Conservation (phyloP, 2,888 invertebrate species). For the Napeogenes inachia region DNA sequence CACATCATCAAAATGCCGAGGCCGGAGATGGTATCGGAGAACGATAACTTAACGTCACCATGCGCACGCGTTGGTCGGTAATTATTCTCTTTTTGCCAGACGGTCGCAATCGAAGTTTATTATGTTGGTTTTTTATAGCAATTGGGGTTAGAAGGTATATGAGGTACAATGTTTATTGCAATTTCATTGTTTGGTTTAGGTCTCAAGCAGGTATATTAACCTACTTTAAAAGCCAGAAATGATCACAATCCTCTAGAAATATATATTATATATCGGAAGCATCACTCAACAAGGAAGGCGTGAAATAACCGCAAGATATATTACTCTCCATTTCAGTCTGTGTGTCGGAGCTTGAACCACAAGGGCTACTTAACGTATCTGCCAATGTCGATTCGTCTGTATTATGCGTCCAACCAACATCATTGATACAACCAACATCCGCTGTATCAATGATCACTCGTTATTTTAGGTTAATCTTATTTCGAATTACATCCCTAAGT, state of each 20-base stretch:
- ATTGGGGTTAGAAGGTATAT: constrained; percentile 24
- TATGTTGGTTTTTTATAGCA: constrained; percentile 13
- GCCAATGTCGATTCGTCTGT: constrained; percentile 21
- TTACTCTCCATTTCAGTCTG: constrained; percentile 27
- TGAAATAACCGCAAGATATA: constrained; percentile 15
- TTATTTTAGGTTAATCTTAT: constrained; percentile 19
- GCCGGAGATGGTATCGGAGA: constrained; percentile 28
- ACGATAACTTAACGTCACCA: constrained; percentile 26
- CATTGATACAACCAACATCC: constrained; percentile 16
- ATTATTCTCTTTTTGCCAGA: constrained; percentile 20
- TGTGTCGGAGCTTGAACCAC: constrained; percentile 8
- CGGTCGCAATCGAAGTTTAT: constrained; percentile 16
- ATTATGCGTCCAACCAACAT: constrained; percentile 15
- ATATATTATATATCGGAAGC: neutral
- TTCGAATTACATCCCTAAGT: constrained; percentile 4
- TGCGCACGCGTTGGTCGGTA: constrained; percentile 16
- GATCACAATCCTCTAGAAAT: neutral
- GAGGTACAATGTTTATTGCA: constrained; percentile 18
- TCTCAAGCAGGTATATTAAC: no score
- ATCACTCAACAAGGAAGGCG: constrained; percentile 17
- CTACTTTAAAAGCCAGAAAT: neutral
- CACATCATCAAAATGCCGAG: constrained; percentile 33
- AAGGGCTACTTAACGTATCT: constrained; percentile 17
- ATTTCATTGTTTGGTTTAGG: neutral
- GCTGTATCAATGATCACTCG: constrained; percentile 18